Evolutionary conservation across 1,140 invertebrate species (phyloP).

Genomic region (Zaprionus vittiger): DNA sequence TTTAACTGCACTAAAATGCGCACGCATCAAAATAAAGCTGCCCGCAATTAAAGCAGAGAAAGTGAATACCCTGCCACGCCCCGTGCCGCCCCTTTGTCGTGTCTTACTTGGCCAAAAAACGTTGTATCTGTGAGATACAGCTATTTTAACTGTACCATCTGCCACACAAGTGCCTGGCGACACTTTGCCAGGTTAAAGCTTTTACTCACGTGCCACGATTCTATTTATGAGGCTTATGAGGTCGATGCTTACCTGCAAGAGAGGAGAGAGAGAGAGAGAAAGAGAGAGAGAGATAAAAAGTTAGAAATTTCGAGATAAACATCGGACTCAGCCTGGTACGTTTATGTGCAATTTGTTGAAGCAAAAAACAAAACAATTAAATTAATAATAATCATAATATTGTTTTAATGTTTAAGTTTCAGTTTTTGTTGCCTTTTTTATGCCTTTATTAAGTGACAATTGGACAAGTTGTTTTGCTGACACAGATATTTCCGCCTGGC

Average conservation of each 20-base stretch:
- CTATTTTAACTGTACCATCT: slow-evolving; percentile 28
- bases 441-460: slow-evolving; percentile 72
- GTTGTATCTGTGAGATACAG: slow-evolving; percentile 48
- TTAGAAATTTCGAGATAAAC: slow-evolving; percentile 68
- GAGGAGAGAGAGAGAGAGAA: slow-evolving; percentile 14
- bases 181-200: slow-evolving; percentile 42
- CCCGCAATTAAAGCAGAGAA: slow-evolving; percentile 77
- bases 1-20: slow-evolving; percentile 69
- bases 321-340: slow-evolving; percentile 44
- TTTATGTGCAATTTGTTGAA: slow-evolving; percentile 62
- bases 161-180: slow-evolving; percentile 17
- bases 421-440: slow-evolving; percentile 33
- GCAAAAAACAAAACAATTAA: slow-evolving; percentile 38
- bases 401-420: slow-evolving; percentile 36
- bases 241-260: slow-evolving; percentile 67
- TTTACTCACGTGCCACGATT: slow-evolving; percentile 76
- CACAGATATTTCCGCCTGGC: not conserved
- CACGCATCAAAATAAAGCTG: slow-evolving; percentile 69
- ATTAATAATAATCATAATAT: slow-evolving; percentile 60
- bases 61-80: slow-evolving; percentile 47
- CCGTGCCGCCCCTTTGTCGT: not conserved
- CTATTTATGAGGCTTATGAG: slow-evolving; percentile 68
- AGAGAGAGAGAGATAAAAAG: slow-evolving; percentile 34
- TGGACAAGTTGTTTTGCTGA: slow-evolving; percentile 51
- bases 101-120: slow-evolving; percentile 31